Percentiles rank a stretch among this genome's conserved stretches.
These are phyloP conservation scores for Xiphias gladius DNA, from an alignment of 2,113 vertebrate species.

Conservation along the genomic window DNA sequence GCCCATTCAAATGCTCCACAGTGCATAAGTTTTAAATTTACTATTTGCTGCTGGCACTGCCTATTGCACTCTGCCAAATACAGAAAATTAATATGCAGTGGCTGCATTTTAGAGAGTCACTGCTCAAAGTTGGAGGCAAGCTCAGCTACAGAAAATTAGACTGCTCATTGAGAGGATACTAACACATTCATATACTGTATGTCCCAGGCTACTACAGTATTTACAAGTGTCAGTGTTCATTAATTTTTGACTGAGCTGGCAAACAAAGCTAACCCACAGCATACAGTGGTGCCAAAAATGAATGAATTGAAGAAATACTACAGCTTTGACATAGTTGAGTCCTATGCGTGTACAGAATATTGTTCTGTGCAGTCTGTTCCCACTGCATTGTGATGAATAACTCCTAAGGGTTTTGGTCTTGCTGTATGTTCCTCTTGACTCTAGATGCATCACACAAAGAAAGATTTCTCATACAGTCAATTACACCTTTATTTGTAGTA, in stretches of 20 bases:
- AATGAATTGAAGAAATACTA: neutral
- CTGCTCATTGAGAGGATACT: neutral
- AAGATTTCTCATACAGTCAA: neutral
- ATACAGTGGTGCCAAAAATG: neutral
- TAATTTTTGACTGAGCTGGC: neutral
- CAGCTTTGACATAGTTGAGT: constrained; percentile 1
- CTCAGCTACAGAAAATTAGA: constrained; percentile 31
- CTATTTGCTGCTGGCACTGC: constrained; percentile 52
- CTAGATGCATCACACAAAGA: neutral
- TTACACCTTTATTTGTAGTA: neutral
- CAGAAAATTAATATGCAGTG: constrained; percentile 38
- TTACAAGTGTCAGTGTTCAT: constrained; percentile 16
- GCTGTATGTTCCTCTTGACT: neutral
- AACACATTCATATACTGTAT: neutral
- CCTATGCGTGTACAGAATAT: constrained; percentile 1
- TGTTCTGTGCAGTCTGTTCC: neutral
- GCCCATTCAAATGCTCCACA: constrained; percentile 26
- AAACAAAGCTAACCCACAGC: constrained; percentile 6
- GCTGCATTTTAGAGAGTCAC: constrained; percentile 44
- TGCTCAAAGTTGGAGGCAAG: neutral
- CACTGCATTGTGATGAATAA: neutral
- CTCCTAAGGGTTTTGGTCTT: neutral
- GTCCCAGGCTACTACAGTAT: neutral
- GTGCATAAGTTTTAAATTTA: constrained; percentile 45
- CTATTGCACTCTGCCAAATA: constrained; percentile 49